Percentiles rank a stretch among this genome's conserved stretches.
These are phyloP conservation scores for Drosophila asahinai DNA, from an alignment of 1,140 invertebrate genomes.

Conservation along the genomic window DNA sequence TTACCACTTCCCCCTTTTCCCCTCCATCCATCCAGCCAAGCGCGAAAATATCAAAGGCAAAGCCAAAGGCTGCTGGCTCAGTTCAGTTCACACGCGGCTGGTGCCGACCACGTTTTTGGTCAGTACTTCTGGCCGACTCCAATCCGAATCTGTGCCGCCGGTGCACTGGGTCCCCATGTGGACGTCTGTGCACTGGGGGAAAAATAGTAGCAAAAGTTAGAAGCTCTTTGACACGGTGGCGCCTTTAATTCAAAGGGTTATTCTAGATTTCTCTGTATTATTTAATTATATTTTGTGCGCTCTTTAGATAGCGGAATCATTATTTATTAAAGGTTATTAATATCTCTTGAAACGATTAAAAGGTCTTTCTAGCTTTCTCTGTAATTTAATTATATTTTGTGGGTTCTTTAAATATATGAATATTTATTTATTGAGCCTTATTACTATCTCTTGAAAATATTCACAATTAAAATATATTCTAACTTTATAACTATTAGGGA, in stretches of 20 bases:
- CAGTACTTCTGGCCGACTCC: constrained; percentile 45
- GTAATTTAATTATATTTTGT: too few relatives aligned
- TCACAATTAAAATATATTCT: too few relatives aligned
- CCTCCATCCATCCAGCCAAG: constrained; percentile 5
- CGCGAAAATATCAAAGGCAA: constrained; percentile 78
- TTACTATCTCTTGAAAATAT: too few relatives aligned
- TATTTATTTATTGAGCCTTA: too few relatives aligned
- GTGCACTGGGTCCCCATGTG: constrained; percentile 39
- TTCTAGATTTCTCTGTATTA: neutral
- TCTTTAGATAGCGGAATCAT: too few relatives aligned
- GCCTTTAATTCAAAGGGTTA: too few relatives aligned
- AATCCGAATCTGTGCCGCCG: constrained; percentile 24
- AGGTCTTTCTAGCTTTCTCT: neutral
- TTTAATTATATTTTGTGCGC: too few relatives aligned
- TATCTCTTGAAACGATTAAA: too few relatives aligned
- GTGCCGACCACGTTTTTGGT: constrained; percentile 45
- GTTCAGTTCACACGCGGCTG: constrained; percentile 78
- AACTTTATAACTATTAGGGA: too few relatives aligned
- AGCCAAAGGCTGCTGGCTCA: constrained; percentile 31
- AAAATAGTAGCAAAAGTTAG: neutral
- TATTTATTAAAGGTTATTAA: too few relatives aligned
- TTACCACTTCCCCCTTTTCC: neutral
- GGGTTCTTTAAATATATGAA: too few relatives aligned
- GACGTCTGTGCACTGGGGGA: neutral
- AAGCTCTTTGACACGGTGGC: neutral